Percentiles rank a stretch among this genome's conserved stretches.
Conservation (phyloP, 2,797 vertebrate species). For the Ambastaia sidthimunki region DNA sequence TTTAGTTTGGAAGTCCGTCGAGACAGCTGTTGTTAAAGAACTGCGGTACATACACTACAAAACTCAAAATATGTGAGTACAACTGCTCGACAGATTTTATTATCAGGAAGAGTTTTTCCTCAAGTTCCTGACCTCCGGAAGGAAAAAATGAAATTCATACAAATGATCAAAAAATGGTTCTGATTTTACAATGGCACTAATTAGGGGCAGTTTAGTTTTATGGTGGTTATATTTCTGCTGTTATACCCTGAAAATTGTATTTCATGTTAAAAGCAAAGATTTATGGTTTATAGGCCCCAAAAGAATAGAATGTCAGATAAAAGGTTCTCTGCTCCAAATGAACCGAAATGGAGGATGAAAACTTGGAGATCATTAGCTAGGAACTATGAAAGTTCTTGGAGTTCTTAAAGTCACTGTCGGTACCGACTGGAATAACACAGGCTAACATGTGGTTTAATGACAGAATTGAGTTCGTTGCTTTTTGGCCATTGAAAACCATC, state of each 20-base stretch:
- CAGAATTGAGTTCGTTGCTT: neutral
- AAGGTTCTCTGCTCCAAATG: constrained; percentile 45
- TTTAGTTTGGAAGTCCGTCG: too few species aligned
- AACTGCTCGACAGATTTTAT: constrained; percentile 29
- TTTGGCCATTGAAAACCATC: neutral
- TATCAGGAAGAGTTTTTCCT: constrained; percentile 58
- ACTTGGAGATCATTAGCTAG: constrained; percentile 48
- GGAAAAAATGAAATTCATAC: constrained; percentile 66
- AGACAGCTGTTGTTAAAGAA: too few species aligned
- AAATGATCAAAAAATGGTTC: constrained; percentile 66
- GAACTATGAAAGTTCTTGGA: constrained; percentile 23
- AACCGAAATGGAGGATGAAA: constrained; percentile 51
- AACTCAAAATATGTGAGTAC: too few species aligned
- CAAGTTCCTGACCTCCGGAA: constrained; percentile 67
- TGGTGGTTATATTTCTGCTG: constrained; percentile 59
- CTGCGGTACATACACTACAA: too few species aligned
- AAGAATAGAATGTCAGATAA: constrained; percentile 58
- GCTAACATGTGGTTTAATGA: constrained; percentile 12
- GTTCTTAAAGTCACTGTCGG: neutral
- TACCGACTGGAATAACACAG: neutral
- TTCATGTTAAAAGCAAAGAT: constrained; percentile 59
- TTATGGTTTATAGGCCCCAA: constrained; percentile 61
- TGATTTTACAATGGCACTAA: constrained; percentile 71
- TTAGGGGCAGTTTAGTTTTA: constrained; percentile 64
- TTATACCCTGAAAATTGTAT: constrained; percentile 55